Evolutionary conservation across 2,888 invertebrate species (phyloP), one percentile per base, ranked within the genome.

Genomic region (Euplexia lucipara): DNA sequence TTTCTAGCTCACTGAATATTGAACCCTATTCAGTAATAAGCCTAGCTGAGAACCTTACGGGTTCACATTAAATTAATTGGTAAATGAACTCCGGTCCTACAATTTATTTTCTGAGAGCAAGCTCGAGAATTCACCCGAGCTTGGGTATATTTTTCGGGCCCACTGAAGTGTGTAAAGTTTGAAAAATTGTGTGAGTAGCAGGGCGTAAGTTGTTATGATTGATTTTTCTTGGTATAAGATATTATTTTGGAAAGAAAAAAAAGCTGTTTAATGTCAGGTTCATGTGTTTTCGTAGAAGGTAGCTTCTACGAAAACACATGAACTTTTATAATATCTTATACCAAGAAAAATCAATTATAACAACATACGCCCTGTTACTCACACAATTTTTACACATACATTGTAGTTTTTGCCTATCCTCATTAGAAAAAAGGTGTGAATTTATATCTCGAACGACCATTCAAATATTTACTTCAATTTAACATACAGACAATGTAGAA

Each of bases 1-100:
- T 70, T 54, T 75, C 75, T 20, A 54, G 20, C 1, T 41, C 75
- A 68, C 26, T 75, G 54, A 71, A 52, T 60, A 51, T 37, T 32
- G 44, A 75, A 54, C 35, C 20, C 9, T 58, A 66, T 68, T 74
- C 54, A 32, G 34, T 14, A 70, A 53, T 52, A 53, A 75, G 60
- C 44, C 39, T 51, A 49, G 44, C 41, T 34, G 32, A 37, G 42
- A 26, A 20, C 34, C 42, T 57, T 30, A 51, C n/a, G 32, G 42
- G 26, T 44, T 22, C 12, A 20, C 35, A 52, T 74, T 44, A 37
- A 70, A 67, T 70, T 70, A 70, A 70, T 70, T 75, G 70, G 59
- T 42, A 42, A 70, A 58, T 66, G 35, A 57, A 66, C 51, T 52
- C 18, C 9, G 41, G 7, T 18, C 41, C 39, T 58, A 34, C 47